Evolutionary conservation across 1,140 invertebrate species (phyloP).

Genomic region (Carposina sasakii): DNA sequence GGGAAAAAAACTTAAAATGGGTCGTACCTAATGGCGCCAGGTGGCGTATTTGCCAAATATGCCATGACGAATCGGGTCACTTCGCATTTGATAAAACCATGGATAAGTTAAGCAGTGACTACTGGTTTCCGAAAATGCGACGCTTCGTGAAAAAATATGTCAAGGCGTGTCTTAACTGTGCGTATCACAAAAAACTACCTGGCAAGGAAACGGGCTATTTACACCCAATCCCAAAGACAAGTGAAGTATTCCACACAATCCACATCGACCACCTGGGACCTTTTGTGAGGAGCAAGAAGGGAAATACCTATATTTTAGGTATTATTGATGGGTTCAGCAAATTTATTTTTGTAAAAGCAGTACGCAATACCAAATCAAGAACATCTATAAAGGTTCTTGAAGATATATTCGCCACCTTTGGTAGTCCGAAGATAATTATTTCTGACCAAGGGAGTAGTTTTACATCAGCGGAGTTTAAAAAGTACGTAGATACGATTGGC

Average conservation of each 20-base stretch:
- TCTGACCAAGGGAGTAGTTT: slow-evolving; percentile 11
- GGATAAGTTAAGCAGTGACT: slow-evolving; percentile 22
- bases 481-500: slow-evolving; percentile 5
- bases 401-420: slow-evolving; percentile 5
- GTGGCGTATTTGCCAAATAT: slow-evolving; percentile 10
- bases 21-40: slow-evolving; percentile 2
- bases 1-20: slow-evolving; percentile 3
- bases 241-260: slow-evolving; percentile 13
- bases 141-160: slow-evolving; percentile 6
- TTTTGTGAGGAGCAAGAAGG: slow-evolving; percentile 13
- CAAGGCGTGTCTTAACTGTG: slow-evolving; percentile 14
- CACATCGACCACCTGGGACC: slow-evolving; percentile 26
- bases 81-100: slow-evolving; percentile 24
- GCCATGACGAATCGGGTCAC: slow-evolving; percentile 30
- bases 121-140: slow-evolving; percentile 22
- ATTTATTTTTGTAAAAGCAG: slow-evolving; percentile 12
- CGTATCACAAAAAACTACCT: not conserved
- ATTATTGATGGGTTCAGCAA: slow-evolving; percentile 36
- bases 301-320: slow-evolving; percentile 31
- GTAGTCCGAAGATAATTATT: slow-evolving; percentile 5
- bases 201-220: slow-evolving; percentile 19
- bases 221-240: slow-evolving; percentile 17
- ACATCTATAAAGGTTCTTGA: slow-evolving; percentile 3
- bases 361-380: slow-evolving; percentile 2
- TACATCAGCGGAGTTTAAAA: slow-evolving; percentile 1